A percentile compares a stretch with the other conserved stretches of the same genome.
These are phyloP conservation scores for Platorchestia sp. DNA, from an alignment of 1,140 invertebrate genomes.

Conservation along the genomic window DNA sequence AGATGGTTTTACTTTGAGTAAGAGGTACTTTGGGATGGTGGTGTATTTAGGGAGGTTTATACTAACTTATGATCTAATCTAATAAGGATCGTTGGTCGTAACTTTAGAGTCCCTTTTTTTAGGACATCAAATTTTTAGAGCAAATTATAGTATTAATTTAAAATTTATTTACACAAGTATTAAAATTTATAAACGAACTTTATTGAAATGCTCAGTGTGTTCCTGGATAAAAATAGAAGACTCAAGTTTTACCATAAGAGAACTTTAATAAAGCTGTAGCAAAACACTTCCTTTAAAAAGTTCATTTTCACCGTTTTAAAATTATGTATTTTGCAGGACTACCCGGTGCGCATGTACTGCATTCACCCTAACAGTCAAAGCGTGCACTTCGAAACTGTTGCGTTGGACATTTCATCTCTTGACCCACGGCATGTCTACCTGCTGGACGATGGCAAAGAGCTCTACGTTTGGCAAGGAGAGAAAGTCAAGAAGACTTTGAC, in stretches of 20 bases:
- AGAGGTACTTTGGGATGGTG: not conserved
- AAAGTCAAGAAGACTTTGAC: conserved; percentile 94
- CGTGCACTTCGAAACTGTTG: conserved; percentile 93
- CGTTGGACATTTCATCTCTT: conserved; percentile 79
- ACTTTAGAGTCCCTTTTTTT: too few species aligned
- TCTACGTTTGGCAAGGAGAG: conserved; percentile 76
- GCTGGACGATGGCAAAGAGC: conserved; percentile 85
- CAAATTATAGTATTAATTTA: too few species aligned
- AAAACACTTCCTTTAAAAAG: not conserved
- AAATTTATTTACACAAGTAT: too few species aligned
- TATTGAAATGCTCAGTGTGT: not conserved
- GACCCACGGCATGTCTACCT: conserved; percentile 95
- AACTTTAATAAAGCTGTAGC: not conserved
- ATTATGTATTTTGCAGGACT: conserved; percentile 75
- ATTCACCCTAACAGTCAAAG: conserved; percentile 87
- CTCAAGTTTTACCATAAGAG: not conserved
- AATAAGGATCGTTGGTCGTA: too few species aligned
- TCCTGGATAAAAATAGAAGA: not conserved
- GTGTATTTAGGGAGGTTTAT: too few species aligned
- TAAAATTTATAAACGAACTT: not conserved
- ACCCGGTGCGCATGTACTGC: conserved; percentile 87
- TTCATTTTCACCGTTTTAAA: not conserved
- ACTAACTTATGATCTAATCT: too few species aligned
- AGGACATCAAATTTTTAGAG: too few species aligned
- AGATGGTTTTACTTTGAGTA: not conserved